A percentile compares a stretch with the other conserved stretches of the same genome.
Evolutionary conservation across 2,113 vertebrate genomes (phyloP).

Genomic region (Rattus norvegicus): GRCr8 NC_086024.1:92304501-92305000

Average conservation of each 20-base stretch:
- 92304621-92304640: conserved; percentile 10
- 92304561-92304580: no score
- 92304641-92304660: not conserved
- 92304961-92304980: not conserved
- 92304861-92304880: not conserved
- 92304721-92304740: not conserved
- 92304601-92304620: not conserved
- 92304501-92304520: not conserved
- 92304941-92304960: not conserved
- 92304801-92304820: not conserved
- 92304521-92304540: not conserved
- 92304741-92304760: not conserved
- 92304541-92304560: no score
- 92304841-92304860: not conserved
- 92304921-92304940: no score
- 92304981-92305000: not conserved
- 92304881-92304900: conserved; percentile 15
- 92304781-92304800: conserved; percentile 22
- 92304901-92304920: not conserved
- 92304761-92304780: not conserved
- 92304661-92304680: not conserved
- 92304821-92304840: conserved; percentile 33
- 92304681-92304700: conserved; percentile 23
- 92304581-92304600: not conserved
- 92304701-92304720: conserved; percentile 57